A percentile compares a stretch with the other conserved stretches of the same genome.
These are phyloP conservation scores for Noctua janthe DNA, from an alignment of 2,888 invertebrate genomes.

Conservation along the genomic window DNA sequence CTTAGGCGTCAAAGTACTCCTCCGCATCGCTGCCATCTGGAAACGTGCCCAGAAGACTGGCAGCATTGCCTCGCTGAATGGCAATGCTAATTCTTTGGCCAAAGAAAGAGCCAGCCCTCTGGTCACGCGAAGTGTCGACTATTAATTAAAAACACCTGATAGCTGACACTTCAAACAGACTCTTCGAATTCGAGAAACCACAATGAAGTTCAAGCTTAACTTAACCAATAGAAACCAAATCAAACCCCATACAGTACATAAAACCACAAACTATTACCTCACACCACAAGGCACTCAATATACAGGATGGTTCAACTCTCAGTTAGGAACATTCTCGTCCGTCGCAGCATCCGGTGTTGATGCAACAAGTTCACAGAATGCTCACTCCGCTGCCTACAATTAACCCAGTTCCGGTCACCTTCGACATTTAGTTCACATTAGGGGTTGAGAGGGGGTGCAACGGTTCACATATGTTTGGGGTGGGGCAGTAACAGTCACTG, in stretches of 20 bases:
- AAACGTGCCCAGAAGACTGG: no score
- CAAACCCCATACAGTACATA: neutral
- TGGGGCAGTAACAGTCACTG: slow-evolving; percentile 1
- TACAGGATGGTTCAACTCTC: neutral
- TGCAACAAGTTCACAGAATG: slow-evolving; percentile 53
- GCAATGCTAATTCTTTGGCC: no score
- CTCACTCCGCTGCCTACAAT: slow-evolving; percentile 58
- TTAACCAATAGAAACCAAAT: neutral
- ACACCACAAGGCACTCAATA: neutral
- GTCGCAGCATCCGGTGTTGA: neutral
- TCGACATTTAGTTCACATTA: slow-evolving; percentile 36
- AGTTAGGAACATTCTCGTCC: neutral
- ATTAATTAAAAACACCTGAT: no score
- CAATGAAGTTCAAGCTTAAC: neutral
- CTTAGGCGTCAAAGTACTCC: no score
- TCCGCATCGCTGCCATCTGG: no score
- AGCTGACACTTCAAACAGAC: neutral
- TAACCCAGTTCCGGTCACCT: slow-evolving; percentile 61
- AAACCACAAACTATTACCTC: neutral
- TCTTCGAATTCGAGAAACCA: neutral
- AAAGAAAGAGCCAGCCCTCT: no score
- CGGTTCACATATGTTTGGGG: slow-evolving; percentile 7
- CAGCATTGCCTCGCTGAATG: no score
- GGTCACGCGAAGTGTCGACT: no score
- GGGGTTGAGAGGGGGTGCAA: neutral